phyloP scores from a whole-genome alignment of 2,113 vertebrate genomes.

The Prochilodus magdalenae region DNA sequence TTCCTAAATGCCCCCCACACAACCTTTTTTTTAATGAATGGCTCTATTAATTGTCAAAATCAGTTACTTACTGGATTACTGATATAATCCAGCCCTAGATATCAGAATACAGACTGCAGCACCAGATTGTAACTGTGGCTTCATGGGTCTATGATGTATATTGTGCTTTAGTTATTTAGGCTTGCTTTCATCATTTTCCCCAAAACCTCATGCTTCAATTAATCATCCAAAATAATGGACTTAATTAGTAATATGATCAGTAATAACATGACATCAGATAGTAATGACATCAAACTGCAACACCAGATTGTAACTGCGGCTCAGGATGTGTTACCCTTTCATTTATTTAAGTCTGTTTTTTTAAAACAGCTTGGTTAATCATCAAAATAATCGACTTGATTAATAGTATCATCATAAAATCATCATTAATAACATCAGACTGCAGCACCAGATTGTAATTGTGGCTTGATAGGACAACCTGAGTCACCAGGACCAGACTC shows the following conservation, averaged over 20 bases:
- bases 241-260: background rate
- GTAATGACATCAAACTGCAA: background rate
- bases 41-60: too few relatives aligned
- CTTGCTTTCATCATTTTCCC: too few relatives aligned
- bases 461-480: too few relatives aligned
- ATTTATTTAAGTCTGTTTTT: background rate
- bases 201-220: too few relatives aligned
- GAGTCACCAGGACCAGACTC: too few relatives aligned
- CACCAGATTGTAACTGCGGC: background rate
- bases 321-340: conserved; percentile 47
- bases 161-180: too few relatives aligned
- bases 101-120: background rate
- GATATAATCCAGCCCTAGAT: too few relatives aligned
- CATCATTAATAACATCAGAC: background rate
- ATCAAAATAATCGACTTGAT: background rate
- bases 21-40: too few relatives aligned
- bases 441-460: background rate
- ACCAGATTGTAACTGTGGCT: conserved; percentile 18
- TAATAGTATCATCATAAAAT: background rate
- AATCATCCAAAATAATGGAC: background rate
- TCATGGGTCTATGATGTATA: too few relatives aligned
- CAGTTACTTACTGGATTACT: too few relatives aligned
- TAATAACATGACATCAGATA: background rate
- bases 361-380: too few relatives aligned
- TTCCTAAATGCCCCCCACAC: too few relatives aligned